Conservation (phyloP, 2,888 invertebrate species). For the Serripes groenlandicus region DNA sequence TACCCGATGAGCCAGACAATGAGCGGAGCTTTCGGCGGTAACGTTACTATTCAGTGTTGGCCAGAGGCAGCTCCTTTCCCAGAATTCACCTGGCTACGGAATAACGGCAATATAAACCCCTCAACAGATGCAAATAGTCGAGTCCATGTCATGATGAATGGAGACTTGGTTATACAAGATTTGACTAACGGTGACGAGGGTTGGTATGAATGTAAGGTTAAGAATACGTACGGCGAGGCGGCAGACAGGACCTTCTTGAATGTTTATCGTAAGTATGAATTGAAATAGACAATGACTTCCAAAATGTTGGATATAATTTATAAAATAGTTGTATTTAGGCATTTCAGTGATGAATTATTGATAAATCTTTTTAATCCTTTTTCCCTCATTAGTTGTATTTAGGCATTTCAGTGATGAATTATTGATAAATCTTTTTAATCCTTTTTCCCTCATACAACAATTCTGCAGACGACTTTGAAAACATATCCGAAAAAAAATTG, state of each 20-base stretch:
- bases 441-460: too few relatives aligned
- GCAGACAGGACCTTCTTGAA: conserved; percentile 71
- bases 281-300: background rate
- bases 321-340: too few relatives aligned
- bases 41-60: conserved; percentile 94
- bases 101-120: conserved; percentile 87
- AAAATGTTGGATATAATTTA: too few relatives aligned
- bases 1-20: conserved; percentile 93
- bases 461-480: too few relatives aligned
- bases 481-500: too few relatives aligned
- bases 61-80: conserved; percentile 96
- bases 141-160: conserved; percentile 55
- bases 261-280: conserved; percentile 58
- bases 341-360: too few relatives aligned
- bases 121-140: conserved; percentile 48
- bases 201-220: conserved; percentile 79
- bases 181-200: conserved; percentile 75
- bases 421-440: too few relatives aligned
- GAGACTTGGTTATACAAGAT: conserved; percentile 90
- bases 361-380: too few relatives aligned
- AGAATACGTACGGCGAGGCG: conserved; percentile 76
- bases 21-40: conserved; percentile 96
- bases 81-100: conserved; percentile 95
- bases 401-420: too few relatives aligned
- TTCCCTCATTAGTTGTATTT: too few relatives aligned